Conservation (phyloP, 2,888 invertebrate genomes). For the Odiellus spinosus region DNA sequence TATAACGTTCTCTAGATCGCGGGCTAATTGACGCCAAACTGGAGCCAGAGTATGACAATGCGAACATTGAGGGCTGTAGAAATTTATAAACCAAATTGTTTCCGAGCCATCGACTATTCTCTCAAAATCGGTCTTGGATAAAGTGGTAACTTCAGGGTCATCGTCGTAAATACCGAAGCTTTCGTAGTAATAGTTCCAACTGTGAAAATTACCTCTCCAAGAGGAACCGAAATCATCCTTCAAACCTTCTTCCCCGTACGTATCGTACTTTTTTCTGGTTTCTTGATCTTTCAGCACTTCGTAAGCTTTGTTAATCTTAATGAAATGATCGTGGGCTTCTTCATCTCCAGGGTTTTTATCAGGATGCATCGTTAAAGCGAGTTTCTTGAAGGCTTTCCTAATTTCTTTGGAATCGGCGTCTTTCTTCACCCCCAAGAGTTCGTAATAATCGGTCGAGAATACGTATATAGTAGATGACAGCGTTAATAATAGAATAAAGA, state of each 20-base stretch:
- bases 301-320: constrained; percentile 65
- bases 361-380: constrained; percentile 55
- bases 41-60: constrained; percentile 71
- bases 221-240: constrained; percentile 39
- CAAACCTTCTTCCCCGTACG: constrained; percentile 55
- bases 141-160: constrained; percentile 60
- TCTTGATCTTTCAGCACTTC: constrained; percentile 71
- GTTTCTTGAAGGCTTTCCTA: constrained; percentile 56
- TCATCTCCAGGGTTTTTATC: constrained; percentile 43
- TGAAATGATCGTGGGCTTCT: constrained; percentile 54
- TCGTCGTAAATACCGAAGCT: constrained; percentile 75
- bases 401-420: constrained; percentile 52
- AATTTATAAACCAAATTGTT: constrained; percentile 69
- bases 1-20: constrained; percentile 58
- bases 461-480: no score
- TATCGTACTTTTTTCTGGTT: constrained; percentile 57
- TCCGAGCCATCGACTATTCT: constrained; percentile 40
- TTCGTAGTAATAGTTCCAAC: constrained; percentile 60
- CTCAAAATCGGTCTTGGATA: constrained; percentile 54
- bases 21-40: constrained; percentile 60
- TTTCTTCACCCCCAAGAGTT: constrained; percentile 47
- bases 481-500: no score
- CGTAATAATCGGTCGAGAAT: constrained; percentile 40
- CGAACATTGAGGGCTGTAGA: constrained; percentile 69
- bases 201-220: constrained; percentile 46